Evolutionary conservation across 1,140 invertebrate species (phyloP).

Genomic region (Drosophila nebulosa): DNA sequence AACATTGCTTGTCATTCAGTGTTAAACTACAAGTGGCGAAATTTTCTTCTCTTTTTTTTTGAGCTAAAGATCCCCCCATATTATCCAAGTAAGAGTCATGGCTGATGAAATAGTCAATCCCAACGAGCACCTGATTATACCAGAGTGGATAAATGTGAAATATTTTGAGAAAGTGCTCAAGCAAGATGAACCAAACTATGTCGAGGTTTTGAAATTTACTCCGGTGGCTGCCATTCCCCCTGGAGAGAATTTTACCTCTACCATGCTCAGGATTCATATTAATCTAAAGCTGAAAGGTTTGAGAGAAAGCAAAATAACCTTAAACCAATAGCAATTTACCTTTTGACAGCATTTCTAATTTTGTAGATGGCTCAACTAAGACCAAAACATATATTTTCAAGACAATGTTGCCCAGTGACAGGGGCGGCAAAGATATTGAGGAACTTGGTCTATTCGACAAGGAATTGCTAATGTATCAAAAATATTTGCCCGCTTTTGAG

Average conservation of each 20-base stretch:
- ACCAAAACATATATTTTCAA: constrained; percentile 51
- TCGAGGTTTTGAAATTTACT: constrained; percentile 53
- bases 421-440: constrained; percentile 28
- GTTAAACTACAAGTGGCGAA: background rate
- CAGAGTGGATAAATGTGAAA: constrained; percentile 81
- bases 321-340: too few species aligned
- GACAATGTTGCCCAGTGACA: constrained; percentile 48
- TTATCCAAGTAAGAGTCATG: constrained; percentile 12
- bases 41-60: background rate
- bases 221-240: constrained; percentile 61
- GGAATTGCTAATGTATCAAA: constrained; percentile 46
- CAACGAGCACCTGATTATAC: constrained; percentile 64
- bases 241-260: constrained; percentile 68
- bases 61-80: background rate
- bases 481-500: constrained; percentile 46
- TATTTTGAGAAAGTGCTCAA: constrained; percentile 80
- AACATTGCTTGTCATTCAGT: background rate
- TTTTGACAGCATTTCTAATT: background rate
- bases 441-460: constrained; percentile 43
- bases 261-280: constrained; percentile 57
- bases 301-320: background rate
- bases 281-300: constrained; percentile 67
- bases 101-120: constrained; percentile 56
- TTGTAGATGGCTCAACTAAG: constrained; percentile 37
- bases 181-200: constrained; percentile 74